Evolutionary conservation across 2,888 invertebrate species (phyloP), one percentile per base, ranked within the genome.

Genomic region (Malacosoma neustria): DNA sequence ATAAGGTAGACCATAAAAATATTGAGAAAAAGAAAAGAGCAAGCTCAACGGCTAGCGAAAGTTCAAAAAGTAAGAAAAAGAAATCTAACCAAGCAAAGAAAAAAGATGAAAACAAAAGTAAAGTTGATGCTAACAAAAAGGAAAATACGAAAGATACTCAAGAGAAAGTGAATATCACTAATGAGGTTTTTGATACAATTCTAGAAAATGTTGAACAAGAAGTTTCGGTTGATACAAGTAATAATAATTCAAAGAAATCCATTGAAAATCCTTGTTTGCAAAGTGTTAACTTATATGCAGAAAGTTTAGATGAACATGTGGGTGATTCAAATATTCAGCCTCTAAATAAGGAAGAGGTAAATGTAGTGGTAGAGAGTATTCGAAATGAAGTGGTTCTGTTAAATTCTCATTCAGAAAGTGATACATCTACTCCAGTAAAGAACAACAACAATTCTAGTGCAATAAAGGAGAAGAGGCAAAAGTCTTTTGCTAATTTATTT

Each of bases 251-350:
- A 22, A 40, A 32, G 47, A 42, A 5, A 22, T 7, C 9, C 15
- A 38, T 34, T 4, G 40, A 34, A 38, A 81, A 80, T 33, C 74
- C 73, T 2, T 79, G 79, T 43, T 58, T 76, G 12, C 59, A 73
- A 52, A 79, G 70, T 48, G 68, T 79, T 6, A 81, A 70, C 48
- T 52, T 80, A 15, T 79, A 57, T 53, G 71, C 57, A 13, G 73
- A 75, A 46, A 63, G 70, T 39, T 70, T 72, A 32, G 63, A 51
- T 14, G 68, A 63, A 31, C 54, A 43, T 30, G 61, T 68, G 37
- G 67, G 65, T 1, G 70, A 70, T 30, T 57, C 58, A 11, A 61
- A 62, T 42, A 15, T 3, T 14, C n/a, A 33, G 14, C 11, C 14
- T 29, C 36, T 30, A 33, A 22, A 14, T 13, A 30, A 12, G 2